Evolutionary conservation across 2,797 vertebrate genomes (phyloP), one percentile per base, ranked within the genome.

Genomic region (Amblyopsis hoosieri): DNA sequence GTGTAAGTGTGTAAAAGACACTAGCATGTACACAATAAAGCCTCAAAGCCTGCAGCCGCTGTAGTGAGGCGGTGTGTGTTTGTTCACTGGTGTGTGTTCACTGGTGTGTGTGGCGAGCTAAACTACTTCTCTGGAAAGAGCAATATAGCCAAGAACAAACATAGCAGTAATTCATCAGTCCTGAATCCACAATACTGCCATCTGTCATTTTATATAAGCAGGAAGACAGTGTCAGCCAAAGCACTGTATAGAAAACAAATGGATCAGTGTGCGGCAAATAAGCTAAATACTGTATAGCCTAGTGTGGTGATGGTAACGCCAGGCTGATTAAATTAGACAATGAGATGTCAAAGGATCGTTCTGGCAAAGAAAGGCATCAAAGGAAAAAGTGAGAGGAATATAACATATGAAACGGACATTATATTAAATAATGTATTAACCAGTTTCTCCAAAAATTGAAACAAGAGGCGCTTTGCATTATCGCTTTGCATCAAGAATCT

Each of bases 111-210:
- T 29, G 23, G 3, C 3, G 23, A 29, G 23, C 33, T 37, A 37
- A 7, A 61, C 66, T 69, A 62, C 60, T 53, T 74, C 57, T 83
- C 71, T 69, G 62, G 62, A 9, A 63, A 73, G 81, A 89, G 90
- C 88, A 75, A 89, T 91, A 85, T 74, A 74, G 71, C 48, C 66
- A 72, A 78, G 80, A 80, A 78, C 84, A 84, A 86, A 85, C 79
- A 86, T 75, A 13, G 8, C 75, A 66, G 67, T 64, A 80, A 74
- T 82, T 84, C 85, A 82, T 89, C 80, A 87, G 82, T 88, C 85
- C 48, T 79, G 23, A 29, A 29, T 29, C 23, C 23, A 29, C 23
- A 29, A 29, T 85, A 86, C 74, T 58, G 56, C 71, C 80, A 81
- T 72, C 74, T 53, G 81, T 77, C 74, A n/a, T 57, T 56, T 71